phyloP scores from a whole-genome alignment of 2,888 invertebrate species.

The Apodemia zela region DNA sequence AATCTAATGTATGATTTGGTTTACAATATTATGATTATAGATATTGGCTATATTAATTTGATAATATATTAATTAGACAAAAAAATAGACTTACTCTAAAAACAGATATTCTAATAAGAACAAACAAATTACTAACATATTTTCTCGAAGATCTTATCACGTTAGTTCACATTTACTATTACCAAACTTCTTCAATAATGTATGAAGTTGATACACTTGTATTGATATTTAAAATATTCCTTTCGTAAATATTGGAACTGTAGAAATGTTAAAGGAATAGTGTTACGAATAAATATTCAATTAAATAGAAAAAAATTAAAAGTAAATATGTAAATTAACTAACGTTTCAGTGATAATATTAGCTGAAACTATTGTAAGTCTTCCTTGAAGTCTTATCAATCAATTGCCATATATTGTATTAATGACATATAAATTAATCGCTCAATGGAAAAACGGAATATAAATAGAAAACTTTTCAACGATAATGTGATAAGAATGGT shows the following conservation, averaged over 20 bases:
- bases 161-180: background rate
- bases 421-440: constrained; percentile 12
- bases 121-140: background rate
- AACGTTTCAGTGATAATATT: constrained; percentile 4
- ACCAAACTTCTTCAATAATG: constrained; percentile 1
- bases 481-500: constrained; percentile 35
- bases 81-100: too few relatives aligned
- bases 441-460: constrained; percentile 26
- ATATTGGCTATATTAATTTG: too few relatives aligned
- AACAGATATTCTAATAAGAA: background rate
- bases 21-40: too few relatives aligned
- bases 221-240: background rate
- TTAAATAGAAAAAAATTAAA: background rate
- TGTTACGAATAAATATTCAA: background rate
- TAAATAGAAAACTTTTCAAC: constrained; percentile 7
- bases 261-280: background rate
- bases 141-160: background rate
- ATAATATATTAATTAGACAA: too few relatives aligned
- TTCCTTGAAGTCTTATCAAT: constrained; percentile 4
- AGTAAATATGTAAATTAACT: background rate
- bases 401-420: background rate
- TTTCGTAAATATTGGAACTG: background rate
- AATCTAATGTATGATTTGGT: too few relatives aligned
- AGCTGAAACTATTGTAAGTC: background rate
- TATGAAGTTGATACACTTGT: background rate